These are phyloP conservation scores for Acanthococcus lagerstroemiae DNA, from an alignment of 2,888 invertebrate species.

Conservation along the genomic window DNA sequence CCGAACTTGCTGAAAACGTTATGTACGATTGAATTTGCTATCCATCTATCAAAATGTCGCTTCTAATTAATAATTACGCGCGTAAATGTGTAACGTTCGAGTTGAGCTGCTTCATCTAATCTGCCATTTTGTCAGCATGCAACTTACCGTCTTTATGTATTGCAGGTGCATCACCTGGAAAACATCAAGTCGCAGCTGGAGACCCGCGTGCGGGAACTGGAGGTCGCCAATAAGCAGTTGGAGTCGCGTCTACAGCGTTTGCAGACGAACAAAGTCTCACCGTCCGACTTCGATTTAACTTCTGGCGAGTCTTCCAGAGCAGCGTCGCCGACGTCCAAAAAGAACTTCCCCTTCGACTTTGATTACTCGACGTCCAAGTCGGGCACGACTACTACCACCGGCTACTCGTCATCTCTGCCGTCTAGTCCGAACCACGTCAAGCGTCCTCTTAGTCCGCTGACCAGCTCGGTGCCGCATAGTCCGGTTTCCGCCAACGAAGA, in stretches of 20 bases:
- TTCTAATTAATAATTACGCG: no score
- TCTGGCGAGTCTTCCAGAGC: conserved; percentile 24
- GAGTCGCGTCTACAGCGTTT: conserved; percentile 43
- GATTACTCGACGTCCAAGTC: neutral
- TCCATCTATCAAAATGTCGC: no score
- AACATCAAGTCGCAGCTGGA: conserved; percentile 46
- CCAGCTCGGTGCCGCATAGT: neutral
- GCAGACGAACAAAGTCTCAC: conserved; percentile 35
- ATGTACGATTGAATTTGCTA: no score
- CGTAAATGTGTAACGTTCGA: no score
- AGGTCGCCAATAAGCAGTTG: conserved; percentile 42
- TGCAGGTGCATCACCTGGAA: conserved; percentile 43
- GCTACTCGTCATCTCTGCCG: conserved; percentile 9
- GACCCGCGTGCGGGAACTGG: conserved; percentile 43
- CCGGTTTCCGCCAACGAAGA: neutral
- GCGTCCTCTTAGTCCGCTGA: neutral
- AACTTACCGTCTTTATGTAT: neutral
- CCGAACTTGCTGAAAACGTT: no score
- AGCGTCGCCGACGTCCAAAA: conserved; percentile 3
- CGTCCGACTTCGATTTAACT: conserved; percentile 33
- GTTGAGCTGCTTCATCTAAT: neutral
- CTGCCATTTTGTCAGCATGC: neutral
- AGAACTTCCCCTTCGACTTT: neutral
- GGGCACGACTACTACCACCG: neutral
- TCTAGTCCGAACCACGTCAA: conserved; percentile 1